Conservation (phyloP, 2,888 invertebrate species). For the Gortyna flavago region DNA sequence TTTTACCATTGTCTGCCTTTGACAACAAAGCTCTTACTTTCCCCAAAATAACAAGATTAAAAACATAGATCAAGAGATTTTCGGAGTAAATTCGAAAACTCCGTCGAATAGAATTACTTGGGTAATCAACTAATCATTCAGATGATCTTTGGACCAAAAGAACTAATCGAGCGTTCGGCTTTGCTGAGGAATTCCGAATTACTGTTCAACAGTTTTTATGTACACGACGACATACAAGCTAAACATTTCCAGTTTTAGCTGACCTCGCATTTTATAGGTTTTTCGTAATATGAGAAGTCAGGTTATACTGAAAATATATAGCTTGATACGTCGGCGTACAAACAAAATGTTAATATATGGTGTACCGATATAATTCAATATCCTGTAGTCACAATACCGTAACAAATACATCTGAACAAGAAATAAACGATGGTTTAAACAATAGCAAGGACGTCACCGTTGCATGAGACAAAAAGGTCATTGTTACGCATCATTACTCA, state of each 20-base stretch:
- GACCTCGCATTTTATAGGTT: not conserved
- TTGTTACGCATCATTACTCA: slow-evolving; percentile 82
- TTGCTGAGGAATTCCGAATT: slow-evolving; percentile 24
- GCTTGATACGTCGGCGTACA: not conserved
- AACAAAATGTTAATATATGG: slow-evolving; percentile 35
- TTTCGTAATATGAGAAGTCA: not conserved
- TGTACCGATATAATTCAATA: slow-evolving; percentile 39
- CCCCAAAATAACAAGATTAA: slow-evolving; percentile 47
- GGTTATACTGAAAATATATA: not conserved
- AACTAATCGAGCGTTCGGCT: slow-evolving; percentile 38
- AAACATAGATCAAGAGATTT: slow-evolving; percentile 44
- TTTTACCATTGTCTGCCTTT: slow-evolving; percentile 59
- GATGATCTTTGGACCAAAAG: slow-evolving; percentile 38
- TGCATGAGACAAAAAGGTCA: slow-evolving; percentile 77
- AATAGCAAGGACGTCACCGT: slow-evolving; percentile 70
- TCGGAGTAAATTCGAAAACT: slow-evolving; percentile 11
- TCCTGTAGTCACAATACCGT: slow-evolving; percentile 52
- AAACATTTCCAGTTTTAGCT: not conserved
- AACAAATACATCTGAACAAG: slow-evolving; percentile 62
- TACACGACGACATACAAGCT: not conserved
- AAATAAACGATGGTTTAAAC: slow-evolving; percentile 72
- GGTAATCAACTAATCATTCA: slow-evolving; percentile 40
- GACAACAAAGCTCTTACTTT: slow-evolving; percentile 43
- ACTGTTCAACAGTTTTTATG: slow-evolving; percentile 5
- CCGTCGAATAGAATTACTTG: slow-evolving; percentile 32